Evolutionary conservation across 2,797 vertebrate species (phyloP), one percentile per base, ranked within the genome.

Genomic region (Chrysocyon brachyurus): DNA sequence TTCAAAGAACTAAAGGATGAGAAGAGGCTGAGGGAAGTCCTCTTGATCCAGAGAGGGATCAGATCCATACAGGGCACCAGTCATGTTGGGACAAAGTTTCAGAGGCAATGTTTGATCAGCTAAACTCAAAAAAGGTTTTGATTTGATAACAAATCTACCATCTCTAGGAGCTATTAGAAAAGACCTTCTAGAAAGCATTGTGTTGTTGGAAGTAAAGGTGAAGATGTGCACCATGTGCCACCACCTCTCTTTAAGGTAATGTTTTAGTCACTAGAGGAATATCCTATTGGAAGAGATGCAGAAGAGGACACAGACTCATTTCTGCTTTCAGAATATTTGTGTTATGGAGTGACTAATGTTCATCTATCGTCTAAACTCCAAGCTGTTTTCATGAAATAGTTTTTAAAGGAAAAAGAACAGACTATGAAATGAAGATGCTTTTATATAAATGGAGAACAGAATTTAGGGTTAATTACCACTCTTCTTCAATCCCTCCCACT

Each of bases 391-490:
- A 66, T 83, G 31, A 86, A 83, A 73, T 77, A 88, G 6, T 87
- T 96, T 96, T 87, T 56, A 75, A 75, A 78, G n/a, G 68, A 90
- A 94, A 91, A 33, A 83, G 1, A 66, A 16, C 49, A 52, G 31
- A 81, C 77, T 79, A 33, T 9, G 1, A 73, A 72, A 56, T 70
- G 10, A 94, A 92, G 36, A 93, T 40, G 28, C 5, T 46, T 93
- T 90, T 40, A 70, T 68, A 46, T 64, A 56, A 52, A 63, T 15
- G 22, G n/a, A 92, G 21, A 94, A 70, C 11, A 57, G n/a, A 66
- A 78, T 82, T 88, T 83, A 83, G 28, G 49, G 11, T 84, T 70
- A 73, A 75, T 82, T 85, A 49, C 9, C 68, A 86, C 7, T 84
- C 22, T 79, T n/a, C 2, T 5, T 88, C 40, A 75, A 8, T 33